A percentile compares a stretch with the other conserved stretches of the same genome.
phyloP scores from a whole-genome alignment of 1,140 invertebrate genomes.

The Caenorhabditis latens region DNA sequence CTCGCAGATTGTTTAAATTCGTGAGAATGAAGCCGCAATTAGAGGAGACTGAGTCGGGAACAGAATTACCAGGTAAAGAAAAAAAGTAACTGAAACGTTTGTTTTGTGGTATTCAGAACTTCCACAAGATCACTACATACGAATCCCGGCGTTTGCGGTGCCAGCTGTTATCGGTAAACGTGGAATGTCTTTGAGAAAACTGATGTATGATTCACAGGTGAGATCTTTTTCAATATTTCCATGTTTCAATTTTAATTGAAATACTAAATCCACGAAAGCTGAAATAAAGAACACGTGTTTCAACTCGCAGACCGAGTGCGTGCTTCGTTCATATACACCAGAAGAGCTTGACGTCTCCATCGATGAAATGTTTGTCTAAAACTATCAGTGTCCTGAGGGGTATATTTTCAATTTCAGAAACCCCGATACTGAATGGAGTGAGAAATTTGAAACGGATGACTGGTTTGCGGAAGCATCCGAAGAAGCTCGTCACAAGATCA shows the following conservation, averaged over 20 bases:
- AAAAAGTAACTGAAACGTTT: background rate
- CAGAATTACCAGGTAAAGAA: too few relatives aligned
- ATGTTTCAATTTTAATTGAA: too few relatives aligned
- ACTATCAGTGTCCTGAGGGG: background rate
- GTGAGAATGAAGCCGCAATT: conserved; percentile 13
- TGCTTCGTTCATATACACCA: conserved; percentile 13
- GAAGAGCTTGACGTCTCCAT: conserved; percentile 9
- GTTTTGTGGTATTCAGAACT: background rate
- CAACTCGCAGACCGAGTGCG: conserved; percentile 3
- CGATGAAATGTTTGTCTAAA: background rate
- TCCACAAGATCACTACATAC: background rate
- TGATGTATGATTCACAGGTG: conserved; percentile 30
- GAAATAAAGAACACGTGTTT: too few relatives aligned
- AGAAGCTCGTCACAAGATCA: background rate
- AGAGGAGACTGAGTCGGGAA: background rate
- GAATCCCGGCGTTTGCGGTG: conserved; percentile 35
- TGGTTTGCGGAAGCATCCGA: conserved; percentile 12
- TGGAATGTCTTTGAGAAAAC: conserved; percentile 33
- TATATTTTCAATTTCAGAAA: conserved; percentile 3
- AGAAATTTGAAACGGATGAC: conserved; percentile 28
- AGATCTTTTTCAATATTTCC: too few relatives aligned
- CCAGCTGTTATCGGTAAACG: conserved; percentile 33
- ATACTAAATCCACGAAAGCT: too few relatives aligned
- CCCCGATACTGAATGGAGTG: conserved; percentile 3
- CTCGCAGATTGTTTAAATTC: background rate